These are phyloP conservation scores for Peromyscus maniculatus DNA, from an alignment of 2,113 vertebrate genomes.

Conservation along the genomic window DNA sequence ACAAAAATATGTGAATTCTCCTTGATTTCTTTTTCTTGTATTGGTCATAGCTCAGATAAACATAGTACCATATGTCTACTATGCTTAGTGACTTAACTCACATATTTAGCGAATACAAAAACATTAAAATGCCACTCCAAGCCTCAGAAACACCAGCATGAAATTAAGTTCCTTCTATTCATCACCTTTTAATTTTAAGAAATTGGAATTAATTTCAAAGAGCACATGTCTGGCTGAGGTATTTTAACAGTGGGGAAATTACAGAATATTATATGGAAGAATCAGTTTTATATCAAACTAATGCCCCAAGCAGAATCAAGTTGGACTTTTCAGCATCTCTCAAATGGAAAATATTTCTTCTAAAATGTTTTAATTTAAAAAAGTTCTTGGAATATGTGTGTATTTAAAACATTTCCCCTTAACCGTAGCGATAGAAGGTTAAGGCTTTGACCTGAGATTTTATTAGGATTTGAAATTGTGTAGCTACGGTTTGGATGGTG, in stretches of 20 bases:
- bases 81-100: conserved; percentile 46
- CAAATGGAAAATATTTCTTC: conserved; percentile 58
- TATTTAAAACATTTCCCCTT: background rate
- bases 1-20: conserved; percentile 45
- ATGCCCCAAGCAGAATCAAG: conserved; percentile 16
- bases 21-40: conserved; percentile 46
- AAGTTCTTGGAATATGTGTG: background rate
- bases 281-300: conserved; percentile 73
- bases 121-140: conserved; percentile 69
- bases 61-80: conserved; percentile 25
- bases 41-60: conserved; percentile 49
- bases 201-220: conserved; percentile 80
- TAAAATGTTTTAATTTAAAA: conserved; percentile 72
- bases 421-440: conserved; percentile 30
- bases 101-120: conserved; percentile 56
- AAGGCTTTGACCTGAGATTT: background rate
- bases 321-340: conserved; percentile 51
- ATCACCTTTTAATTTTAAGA: conserved; percentile 74
- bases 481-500: background rate
- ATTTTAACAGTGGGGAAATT: conserved; percentile 40
- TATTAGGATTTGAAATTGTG: background rate
- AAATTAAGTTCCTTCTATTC: conserved; percentile 70
- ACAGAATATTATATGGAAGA: conserved; percentile 66
- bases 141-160: conserved; percentile 68
- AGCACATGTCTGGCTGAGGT: conserved; percentile 53